These are phyloP conservation scores for Calidris pygmaea DNA, from an alignment of 2,113 vertebrate species.

Conservation along the genomic window DNA sequence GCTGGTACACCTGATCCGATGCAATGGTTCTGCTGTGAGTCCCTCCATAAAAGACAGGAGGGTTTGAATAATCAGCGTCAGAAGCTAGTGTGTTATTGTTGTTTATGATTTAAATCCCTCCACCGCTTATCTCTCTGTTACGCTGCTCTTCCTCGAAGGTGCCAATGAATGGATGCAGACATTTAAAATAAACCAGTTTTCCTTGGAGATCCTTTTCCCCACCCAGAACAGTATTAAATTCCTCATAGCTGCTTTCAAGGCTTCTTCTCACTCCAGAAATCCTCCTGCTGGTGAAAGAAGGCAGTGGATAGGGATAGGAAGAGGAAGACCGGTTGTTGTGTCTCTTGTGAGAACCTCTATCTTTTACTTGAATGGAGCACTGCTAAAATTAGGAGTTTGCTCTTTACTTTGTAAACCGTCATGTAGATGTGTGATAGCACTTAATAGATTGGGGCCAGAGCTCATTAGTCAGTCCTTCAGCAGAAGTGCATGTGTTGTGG, in stretches of 20 bases:
- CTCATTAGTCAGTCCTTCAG: background rate
- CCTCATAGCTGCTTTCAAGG: background rate
- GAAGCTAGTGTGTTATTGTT: background rate
- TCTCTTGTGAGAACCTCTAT: background rate
- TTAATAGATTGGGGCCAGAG: background rate
- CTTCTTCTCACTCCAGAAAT: background rate
- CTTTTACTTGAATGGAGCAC: background rate
- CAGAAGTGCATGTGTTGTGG: background rate
- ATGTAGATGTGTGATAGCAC: background rate
- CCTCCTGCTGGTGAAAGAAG: background rate
- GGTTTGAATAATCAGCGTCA: background rate
- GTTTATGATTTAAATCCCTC: background rate
- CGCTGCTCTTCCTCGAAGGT: background rate
- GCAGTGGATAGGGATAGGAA: background rate
- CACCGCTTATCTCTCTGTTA: background rate
- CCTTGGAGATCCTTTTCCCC: background rate
- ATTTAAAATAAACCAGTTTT: background rate
- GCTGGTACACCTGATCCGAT: background rate
- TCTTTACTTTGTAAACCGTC: background rate
- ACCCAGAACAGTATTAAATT: background rate
- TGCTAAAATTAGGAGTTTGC: background rate
- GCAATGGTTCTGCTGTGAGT: background rate
- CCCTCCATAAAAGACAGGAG: background rate
- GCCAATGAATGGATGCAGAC: background rate
- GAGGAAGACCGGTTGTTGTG: rapidly evolving